A percentile compares a stretch with the other conserved stretches of the same genome.
Conservation (phyloP, 2,888 invertebrate genomes). For the Ypsolopha sequella region DNA sequence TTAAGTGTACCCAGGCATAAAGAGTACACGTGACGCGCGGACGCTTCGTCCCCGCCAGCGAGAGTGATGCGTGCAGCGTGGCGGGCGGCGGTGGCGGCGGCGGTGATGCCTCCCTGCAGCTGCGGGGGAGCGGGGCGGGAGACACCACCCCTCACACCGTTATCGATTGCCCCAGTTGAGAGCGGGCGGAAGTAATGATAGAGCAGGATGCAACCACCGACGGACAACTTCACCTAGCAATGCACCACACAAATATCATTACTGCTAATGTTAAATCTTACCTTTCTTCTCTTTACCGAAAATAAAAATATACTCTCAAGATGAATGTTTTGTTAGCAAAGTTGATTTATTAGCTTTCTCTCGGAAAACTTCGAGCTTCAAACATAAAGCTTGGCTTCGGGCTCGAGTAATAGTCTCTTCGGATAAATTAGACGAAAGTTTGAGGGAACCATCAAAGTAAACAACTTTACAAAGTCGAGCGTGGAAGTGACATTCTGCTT, state of each 20-base stretch:
- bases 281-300: conserved; percentile 25
- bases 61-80: conserved; percentile 57
- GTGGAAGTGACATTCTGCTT: conserved; percentile 67
- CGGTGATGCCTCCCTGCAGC: conserved; percentile 26
- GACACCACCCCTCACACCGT: conserved; percentile 33
- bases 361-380: not conserved
- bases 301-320: conserved; percentile 6
- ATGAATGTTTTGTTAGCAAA: not conserved
- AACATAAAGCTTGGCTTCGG: not conserved
- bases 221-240: conserved; percentile 51
- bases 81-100: conserved; percentile 15
- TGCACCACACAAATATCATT: conserved; percentile 62
- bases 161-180: conserved; percentile 78
- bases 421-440: conserved; percentile 51
- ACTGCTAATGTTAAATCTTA: conserved; percentile 56
- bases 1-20: not conserved
- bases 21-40: conserved; percentile 9
- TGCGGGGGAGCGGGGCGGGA: conserved; percentile 23
- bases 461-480: conserved; percentile 62
- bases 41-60: conserved; percentile 43
- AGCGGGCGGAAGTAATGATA: conserved; percentile 68
- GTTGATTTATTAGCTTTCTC: not conserved
- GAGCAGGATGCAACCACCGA: conserved; percentile 66
- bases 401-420: conserved; percentile 18
- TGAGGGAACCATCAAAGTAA: conserved; percentile 53